Conservation (phyloP, 2,888 invertebrate genomes). For the Agrochola litura region DNA sequence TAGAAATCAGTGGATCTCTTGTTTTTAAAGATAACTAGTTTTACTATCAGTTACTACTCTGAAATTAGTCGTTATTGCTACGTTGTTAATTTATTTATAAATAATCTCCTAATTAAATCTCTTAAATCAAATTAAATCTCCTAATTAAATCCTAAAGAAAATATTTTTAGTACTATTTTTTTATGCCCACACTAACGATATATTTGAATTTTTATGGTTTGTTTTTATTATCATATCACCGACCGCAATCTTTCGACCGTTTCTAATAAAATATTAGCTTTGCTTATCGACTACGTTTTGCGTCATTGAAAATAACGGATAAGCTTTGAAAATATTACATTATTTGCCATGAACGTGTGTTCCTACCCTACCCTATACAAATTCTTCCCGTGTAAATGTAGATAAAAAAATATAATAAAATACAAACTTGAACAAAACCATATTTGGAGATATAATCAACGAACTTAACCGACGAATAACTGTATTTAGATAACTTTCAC, state of each 20-base stretch:
- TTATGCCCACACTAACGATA: constrained; percentile 9
- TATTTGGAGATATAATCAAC: constrained; percentile 50
- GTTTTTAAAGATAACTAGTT: neutral
- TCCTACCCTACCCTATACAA: too few relatives aligned
- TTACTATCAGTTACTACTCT: neutral
- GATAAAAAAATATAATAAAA: too few relatives aligned
- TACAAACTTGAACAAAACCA: neutral
- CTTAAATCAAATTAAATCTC: too few relatives aligned
- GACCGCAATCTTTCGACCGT: constrained; percentile 37
- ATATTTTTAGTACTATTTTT: neutral
- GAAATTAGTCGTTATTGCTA: neutral
- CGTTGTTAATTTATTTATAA: neutral
- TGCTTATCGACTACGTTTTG: constrained; percentile 37
- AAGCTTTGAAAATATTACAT: constrained; percentile 15
- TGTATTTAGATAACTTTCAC: constrained; percentile 79
- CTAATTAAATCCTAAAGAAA: neutral
- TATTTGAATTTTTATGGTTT: constrained; percentile 48
- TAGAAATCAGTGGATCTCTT: neutral
- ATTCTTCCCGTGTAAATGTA: too few relatives aligned
- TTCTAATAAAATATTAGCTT: constrained; percentile 54
- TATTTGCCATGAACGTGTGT: neutral
- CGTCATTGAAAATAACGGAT: constrained; percentile 35
- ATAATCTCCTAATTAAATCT: neutral
- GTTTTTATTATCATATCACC: constrained; percentile 52
- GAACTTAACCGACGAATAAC: constrained; percentile 63